Evolutionary conservation across 2,113 vertebrate genomes (phyloP).

Genomic region (Podilymbus podiceps): DNA sequence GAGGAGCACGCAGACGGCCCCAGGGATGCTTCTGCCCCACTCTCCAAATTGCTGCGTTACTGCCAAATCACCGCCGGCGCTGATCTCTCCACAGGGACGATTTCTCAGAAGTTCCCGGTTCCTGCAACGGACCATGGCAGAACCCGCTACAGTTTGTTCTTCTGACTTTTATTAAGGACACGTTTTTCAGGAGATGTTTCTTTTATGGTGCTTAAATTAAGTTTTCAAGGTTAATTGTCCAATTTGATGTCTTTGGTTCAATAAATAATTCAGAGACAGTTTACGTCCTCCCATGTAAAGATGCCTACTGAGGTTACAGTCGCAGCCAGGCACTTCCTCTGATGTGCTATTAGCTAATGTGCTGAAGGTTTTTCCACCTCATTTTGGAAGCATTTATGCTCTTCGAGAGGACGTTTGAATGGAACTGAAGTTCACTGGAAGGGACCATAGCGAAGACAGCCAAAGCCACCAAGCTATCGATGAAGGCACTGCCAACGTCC

Average conservation of each 20-base stretch:
- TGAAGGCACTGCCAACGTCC: neutral
- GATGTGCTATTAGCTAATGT: slow-evolving; percentile 58
- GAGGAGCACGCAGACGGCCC: neutral
- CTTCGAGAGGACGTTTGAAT: slow-evolving; percentile 22
- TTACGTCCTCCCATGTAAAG: slow-evolving; percentile 41
- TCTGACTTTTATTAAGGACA: slow-evolving; percentile 43
- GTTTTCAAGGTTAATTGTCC: slow-evolving; percentile 72
- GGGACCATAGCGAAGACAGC: neutral
- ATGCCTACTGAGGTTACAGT: slow-evolving; percentile 53
- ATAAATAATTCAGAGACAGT: slow-evolving; percentile 67
- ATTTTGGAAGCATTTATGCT: slow-evolving; percentile 40
- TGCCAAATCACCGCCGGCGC: neutral
- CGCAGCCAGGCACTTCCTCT: slow-evolving; percentile 33
- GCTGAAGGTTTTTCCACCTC: slow-evolving; percentile 41
- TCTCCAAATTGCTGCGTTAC: neutral
- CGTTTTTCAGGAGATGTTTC: neutral
- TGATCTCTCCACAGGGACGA: neutral
- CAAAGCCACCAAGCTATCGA: slow-evolving; percentile 15
- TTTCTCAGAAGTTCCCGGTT: neutral
- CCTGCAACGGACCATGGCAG: neutral
- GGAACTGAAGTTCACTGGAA: slow-evolving; percentile 21
- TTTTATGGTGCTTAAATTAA: slow-evolving; percentile 55
- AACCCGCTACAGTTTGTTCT: neutral
- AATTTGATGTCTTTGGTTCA: slow-evolving; percentile 58
- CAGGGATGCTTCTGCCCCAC: neutral